Evolutionary conservation across 1,140 invertebrate genomes (phyloP), one percentile per base, ranked within the genome.

Genomic region (Aphelinus atriplicis): DNA sequence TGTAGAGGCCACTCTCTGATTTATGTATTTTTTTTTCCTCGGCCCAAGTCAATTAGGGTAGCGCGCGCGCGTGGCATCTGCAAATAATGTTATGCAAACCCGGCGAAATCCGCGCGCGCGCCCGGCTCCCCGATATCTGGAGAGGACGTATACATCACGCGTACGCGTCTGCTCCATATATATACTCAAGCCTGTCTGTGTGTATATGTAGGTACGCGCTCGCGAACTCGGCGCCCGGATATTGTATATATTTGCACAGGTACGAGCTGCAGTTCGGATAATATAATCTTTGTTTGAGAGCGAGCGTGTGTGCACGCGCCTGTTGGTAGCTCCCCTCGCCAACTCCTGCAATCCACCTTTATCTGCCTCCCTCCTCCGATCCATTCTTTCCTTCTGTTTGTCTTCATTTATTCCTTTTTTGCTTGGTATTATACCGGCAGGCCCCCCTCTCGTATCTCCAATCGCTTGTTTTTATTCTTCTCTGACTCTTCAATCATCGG

Each of bases 181-280:
- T 58, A 57, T 42, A 57, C 9, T 26, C 26, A 26, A 26, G 26
- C 26, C 26, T 26, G 26, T 26, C 26, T 26, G 26, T 26, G 4
- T 55, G 53, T 66, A 43, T 66, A 55, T 51, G 43, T 61, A 50
- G 45, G 48, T 66, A 43, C 42, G 6, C 46, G 69, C n/a, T 26
- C 26, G 26, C 26, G 26, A 26, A 26, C 26, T 26, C 26, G 26
- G 26, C 26, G 26, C 10, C 47, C 53, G 57, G 55, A 57, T 71
- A 71, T 76, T 76, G 64, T 76, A 72, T 76, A 72, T 76, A 76
- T 67, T 71, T 76, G 69, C 75, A 67, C 69, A 67, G 68, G 69
- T 76, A 72, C 9, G 7, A 6, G 51, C 64, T 67, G 48, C 7
- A 67, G 65, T 53, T 51, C 43, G 63, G 63, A 76, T 76, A 72